These are phyloP conservation scores for Lutjanus argentimaculatus DNA, from an alignment of 2,797 vertebrate genomes.

Conservation along the genomic window DNA sequence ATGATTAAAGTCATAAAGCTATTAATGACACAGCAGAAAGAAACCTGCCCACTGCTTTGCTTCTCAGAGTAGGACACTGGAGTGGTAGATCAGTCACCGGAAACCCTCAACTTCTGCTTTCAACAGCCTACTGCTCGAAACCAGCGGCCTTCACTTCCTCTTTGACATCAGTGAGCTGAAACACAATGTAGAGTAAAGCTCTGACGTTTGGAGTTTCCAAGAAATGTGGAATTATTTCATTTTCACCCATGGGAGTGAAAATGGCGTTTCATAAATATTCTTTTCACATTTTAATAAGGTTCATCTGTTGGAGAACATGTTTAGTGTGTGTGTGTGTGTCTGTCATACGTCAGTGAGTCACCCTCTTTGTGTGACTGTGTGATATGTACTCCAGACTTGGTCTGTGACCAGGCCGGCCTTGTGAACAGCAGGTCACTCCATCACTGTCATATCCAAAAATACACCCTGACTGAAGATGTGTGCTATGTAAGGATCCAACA, in stretches of 20 bases:
- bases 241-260: neutral
- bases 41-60: conserved; percentile 6
- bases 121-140: conserved; percentile 34
- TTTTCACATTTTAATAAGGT: neutral
- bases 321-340: conserved; percentile 29
- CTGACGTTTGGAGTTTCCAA: conserved; percentile 18
- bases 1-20: conserved; percentile 60
- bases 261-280: neutral
- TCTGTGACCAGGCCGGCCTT: conserved; percentile 24
- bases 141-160: conserved; percentile 65
- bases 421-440: conserved; percentile 59
- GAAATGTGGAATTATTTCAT: conserved; percentile 3
- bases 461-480: conserved; percentile 77
- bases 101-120: conserved; percentile 74
- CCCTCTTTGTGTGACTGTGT: conserved; percentile 25
- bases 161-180: conserved; percentile 27
- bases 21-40: conserved; percentile 44
- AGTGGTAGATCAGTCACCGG: conserved; percentile 45
- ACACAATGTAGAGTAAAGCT: neutral
- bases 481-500: conserved; percentile 74
- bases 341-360: conserved; percentile 42
- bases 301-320: neutral
- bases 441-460: conserved; percentile 82
- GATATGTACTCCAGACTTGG: conserved; percentile 19
- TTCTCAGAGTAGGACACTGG: conserved; percentile 29